Percentiles rank a stretch among this genome's conserved stretches.
Evolutionary conservation across 2,797 vertebrate species (phyloP).

Genomic region (Pseudotriccus pelzelni): DNA sequence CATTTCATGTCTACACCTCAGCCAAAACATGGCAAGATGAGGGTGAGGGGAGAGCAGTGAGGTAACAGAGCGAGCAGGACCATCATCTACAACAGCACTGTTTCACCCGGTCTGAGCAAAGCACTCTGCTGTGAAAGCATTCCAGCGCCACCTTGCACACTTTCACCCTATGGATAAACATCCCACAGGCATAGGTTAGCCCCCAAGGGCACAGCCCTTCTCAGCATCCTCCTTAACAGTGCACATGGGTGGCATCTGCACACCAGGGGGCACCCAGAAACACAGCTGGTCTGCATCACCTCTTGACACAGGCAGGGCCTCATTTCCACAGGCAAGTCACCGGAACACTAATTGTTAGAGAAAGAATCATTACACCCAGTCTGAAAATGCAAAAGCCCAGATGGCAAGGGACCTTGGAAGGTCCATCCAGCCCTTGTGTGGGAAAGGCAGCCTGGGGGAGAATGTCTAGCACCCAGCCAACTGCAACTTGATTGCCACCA

Average conservation of each 20-base stretch:
- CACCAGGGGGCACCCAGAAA: not conserved
- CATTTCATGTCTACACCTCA: not conserved
- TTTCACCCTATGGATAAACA: fast-evolving
- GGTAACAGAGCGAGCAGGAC: not conserved
- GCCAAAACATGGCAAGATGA: not conserved
- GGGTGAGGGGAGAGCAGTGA: not conserved
- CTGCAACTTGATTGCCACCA: not conserved
- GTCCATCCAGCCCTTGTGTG: not conserved
- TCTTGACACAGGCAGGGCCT: not conserved
- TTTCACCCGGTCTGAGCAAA: not conserved
- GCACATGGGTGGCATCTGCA: not conserved
- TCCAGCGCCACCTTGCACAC: fast-evolving
- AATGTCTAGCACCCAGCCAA: not conserved
- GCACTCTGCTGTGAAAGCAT: not conserved
- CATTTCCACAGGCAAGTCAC: not conserved
- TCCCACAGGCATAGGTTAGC: too few species aligned
- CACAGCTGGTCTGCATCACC: not conserved
- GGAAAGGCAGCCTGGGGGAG: not conserved
- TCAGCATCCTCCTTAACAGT: not conserved
- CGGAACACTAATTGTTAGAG: not conserved
- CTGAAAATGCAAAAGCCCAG: not conserved
- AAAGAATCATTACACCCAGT: not conserved
- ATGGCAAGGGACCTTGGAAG: not conserved
- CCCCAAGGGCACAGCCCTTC: not conserved
- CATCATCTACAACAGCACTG: fast-evolving